These are phyloP conservation scores for Urocolius indicus DNA, from an alignment of 2,113 vertebrate species.

Conservation along the genomic window DNA sequence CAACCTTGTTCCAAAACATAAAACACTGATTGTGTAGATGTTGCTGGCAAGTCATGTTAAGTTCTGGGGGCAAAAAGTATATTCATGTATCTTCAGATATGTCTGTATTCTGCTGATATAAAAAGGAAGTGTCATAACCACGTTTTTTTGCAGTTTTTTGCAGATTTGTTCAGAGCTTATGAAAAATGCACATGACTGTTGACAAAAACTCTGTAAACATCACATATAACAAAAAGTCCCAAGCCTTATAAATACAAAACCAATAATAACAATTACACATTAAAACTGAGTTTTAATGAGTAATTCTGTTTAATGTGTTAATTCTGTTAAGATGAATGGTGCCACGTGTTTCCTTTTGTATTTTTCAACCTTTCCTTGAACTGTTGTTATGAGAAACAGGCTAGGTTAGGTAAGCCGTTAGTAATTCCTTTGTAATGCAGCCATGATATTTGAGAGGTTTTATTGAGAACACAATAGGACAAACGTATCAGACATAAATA, in stretches of 20 bases:
- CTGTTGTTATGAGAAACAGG: neutral
- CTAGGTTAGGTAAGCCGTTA: neutral
- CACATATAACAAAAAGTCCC: neutral
- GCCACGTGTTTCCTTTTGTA: neutral
- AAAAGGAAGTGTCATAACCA: neutral
- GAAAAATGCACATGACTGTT: neutral
- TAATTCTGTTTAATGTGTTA: neutral
- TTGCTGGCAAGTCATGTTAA: conserved; percentile 15
- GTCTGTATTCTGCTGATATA: neutral
- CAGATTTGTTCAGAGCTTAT: neutral
- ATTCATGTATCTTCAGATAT: neutral
- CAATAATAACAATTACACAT: neutral
- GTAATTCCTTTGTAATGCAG: neutral
- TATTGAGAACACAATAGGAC: neutral
- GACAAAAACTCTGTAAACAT: neutral
- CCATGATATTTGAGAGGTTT: neutral
- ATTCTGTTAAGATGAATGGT: neutral
- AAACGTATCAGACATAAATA: neutral
- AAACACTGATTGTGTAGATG: conserved; percentile 12
- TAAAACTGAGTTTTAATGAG: neutral
- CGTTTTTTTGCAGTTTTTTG: neutral
- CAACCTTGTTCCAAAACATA: neutral
- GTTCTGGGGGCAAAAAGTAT: conserved; percentile 9
- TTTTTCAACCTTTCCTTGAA: neutral
- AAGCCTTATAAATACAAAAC: neutral